Evolutionary conservation across 2,113 vertebrate genomes (phyloP), one percentile per base, ranked within the genome.

Genomic region (Pavo muticus): DNA sequence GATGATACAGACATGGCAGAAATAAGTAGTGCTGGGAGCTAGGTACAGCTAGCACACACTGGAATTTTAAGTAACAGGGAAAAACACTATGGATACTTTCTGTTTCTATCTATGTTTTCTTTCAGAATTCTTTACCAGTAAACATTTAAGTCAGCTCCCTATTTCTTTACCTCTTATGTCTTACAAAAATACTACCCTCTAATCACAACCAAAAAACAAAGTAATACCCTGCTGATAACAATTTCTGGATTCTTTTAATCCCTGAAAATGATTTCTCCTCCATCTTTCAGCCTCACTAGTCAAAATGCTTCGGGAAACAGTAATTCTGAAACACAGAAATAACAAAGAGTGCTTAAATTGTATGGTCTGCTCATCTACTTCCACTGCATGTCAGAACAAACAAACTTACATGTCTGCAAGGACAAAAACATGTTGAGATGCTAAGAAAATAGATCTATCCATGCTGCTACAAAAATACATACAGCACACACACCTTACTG

Each of bases 21-120:
- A 94, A 63, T 72, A 94, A 96, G 86, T 73, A 87, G 78, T 32
- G 92, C 93, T 87, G 83, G 88, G 56, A 95, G 92, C 91, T 92
- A 88, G 27, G n/a, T 71, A 91, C 69, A 35, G 8, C 67, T 24
- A 61, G 65, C n/a, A 68, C 23, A 42, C 42, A 10, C 21, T 61
- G 68, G 69, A 85, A 93, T 86, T 89, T 84, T 72, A 83, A 94
- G 47, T 40, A 91, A 88, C 32, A 52, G 23, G 35, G 45, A 48
- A 76, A 92, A 88, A 30, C n/a, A 32, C 27, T 91, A 52, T 29
- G 30, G 52, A 64, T 70, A 74, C 21, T 78, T 84, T 63, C 39
- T 85, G 3, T 40, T 77, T 61, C 25, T 61, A 50, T 72, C 5
- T n/a, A 5, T 59, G 61, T 80, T 91, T 85, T 67, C 50, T 69